These are phyloP conservation scores for Crotalus helleri DNA, from an alignment of 2,113 vertebrate species.

Conservation along the genomic window DNA sequence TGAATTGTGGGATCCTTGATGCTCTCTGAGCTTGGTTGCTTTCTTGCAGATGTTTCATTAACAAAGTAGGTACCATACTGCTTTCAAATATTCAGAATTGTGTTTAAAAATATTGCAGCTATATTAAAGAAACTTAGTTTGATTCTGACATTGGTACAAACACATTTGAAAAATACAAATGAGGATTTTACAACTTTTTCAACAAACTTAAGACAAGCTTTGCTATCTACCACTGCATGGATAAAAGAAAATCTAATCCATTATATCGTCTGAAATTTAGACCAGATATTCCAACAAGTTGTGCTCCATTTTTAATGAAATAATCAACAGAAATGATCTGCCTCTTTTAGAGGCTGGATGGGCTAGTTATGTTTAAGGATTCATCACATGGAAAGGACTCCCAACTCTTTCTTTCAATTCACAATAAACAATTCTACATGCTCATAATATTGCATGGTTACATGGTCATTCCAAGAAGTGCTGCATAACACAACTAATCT, in stretches of 20 bases:
- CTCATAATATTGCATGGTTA: background rate
- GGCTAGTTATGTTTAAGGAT: background rate
- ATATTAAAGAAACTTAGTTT: constrained; percentile 1
- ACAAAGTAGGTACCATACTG: background rate
- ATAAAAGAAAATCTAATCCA: background rate
- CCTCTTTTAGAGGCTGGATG: background rate
- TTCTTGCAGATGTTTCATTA: background rate
- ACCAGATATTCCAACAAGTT: background rate
- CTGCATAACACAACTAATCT: background rate
- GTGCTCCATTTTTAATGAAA: background rate
- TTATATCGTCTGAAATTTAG: background rate
- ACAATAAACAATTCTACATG: background rate
- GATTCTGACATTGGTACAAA: background rate
- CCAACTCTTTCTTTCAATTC: background rate
- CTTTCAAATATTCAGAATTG: background rate
- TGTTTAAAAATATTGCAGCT: constrained; percentile 3
- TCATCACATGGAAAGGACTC: background rate
- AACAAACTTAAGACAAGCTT: background rate
- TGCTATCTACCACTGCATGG: background rate
- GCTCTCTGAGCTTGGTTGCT: background rate
- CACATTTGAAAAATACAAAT: background rate
- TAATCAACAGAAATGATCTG: background rate
- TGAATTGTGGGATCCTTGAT: background rate
- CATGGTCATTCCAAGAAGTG: background rate
- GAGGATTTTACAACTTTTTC: background rate